Percentiles rank a stretch among this genome's conserved stretches.
Evolutionary conservation across 2,113 vertebrate species (phyloP).

Genomic region (Sminthopsis crassicaudata): DNA sequence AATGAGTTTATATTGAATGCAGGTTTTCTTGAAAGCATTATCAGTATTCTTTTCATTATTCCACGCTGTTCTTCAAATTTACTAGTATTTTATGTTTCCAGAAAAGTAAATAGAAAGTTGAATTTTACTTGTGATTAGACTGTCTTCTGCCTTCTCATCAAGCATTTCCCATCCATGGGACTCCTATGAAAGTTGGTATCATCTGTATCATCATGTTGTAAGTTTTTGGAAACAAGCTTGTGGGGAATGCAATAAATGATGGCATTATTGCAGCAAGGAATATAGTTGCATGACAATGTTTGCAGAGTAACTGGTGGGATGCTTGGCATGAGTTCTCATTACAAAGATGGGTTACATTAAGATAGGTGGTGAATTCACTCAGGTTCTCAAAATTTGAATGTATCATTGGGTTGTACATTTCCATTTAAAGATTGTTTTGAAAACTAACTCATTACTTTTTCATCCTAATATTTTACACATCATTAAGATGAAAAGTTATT

Average conservation of each 20-base stretch:
- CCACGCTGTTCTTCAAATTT: neutral
- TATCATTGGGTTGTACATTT: too few species aligned
- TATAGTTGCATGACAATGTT: neutral
- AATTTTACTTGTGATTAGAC: neutral
- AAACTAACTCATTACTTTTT: too few species aligned
- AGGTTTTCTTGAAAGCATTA: neutral
- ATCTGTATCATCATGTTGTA: neutral
- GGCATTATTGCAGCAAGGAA: neutral
- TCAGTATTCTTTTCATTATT: neutral
- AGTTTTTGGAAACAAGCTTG: neutral
- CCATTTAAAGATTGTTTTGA: too few species aligned
- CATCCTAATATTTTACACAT: too few species aligned
- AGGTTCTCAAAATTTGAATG: too few species aligned
- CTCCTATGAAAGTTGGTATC: neutral
- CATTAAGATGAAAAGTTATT: too few species aligned
- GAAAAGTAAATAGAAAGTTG: neutral
- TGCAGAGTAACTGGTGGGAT: neutral
- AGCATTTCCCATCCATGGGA: neutral
- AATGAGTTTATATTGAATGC: neutral
- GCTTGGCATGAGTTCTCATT: too few species aligned
- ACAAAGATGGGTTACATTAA: too few species aligned
- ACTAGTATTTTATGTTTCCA: neutral
- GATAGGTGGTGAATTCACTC: too few species aligned
- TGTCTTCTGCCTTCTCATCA: neutral
- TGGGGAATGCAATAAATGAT: neutral